Conservation (phyloP, 2,113 vertebrate genomes). For the Mesitornis unicolor region DNA sequence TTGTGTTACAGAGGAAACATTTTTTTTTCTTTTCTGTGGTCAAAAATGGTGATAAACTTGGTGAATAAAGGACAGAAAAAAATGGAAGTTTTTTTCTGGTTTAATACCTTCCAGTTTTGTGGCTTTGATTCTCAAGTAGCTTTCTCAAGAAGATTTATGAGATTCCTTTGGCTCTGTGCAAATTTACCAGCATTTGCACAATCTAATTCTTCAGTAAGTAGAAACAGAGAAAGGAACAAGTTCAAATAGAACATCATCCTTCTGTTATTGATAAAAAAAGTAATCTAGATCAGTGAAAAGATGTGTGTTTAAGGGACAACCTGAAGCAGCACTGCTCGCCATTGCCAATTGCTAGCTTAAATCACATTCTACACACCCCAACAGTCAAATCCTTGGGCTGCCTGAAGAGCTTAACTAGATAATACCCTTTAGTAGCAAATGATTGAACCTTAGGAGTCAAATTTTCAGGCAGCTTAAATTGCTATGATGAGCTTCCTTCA, state of each 20-base stretch:
- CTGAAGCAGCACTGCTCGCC: background rate
- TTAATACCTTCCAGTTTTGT: background rate
- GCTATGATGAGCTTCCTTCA: background rate
- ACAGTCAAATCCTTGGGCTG: background rate
- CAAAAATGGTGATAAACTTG: background rate
- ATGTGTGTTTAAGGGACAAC: background rate
- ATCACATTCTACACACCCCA: background rate
- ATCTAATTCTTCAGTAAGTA: background rate
- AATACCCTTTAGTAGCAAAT: background rate
- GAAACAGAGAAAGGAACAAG: background rate
- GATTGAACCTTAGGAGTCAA: background rate
- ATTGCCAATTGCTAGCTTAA: background rate
- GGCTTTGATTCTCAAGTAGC: background rate
- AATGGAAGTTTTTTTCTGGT: background rate
- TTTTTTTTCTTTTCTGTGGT: background rate
- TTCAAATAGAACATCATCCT: background rate
- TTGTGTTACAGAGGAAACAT: background rate
- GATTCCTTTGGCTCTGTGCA: background rate
- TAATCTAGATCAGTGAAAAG: background rate
- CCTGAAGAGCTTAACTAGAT: background rate
- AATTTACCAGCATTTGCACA: background rate
- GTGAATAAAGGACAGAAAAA: background rate
- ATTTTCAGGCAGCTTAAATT: background rate
- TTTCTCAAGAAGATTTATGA: background rate
- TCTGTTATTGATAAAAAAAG: background rate